Percentiles rank a stretch among this genome's conserved stretches.
Conservation (phyloP, 1,140 invertebrate genomes). For the Conopomorpha cramerella region DNA sequence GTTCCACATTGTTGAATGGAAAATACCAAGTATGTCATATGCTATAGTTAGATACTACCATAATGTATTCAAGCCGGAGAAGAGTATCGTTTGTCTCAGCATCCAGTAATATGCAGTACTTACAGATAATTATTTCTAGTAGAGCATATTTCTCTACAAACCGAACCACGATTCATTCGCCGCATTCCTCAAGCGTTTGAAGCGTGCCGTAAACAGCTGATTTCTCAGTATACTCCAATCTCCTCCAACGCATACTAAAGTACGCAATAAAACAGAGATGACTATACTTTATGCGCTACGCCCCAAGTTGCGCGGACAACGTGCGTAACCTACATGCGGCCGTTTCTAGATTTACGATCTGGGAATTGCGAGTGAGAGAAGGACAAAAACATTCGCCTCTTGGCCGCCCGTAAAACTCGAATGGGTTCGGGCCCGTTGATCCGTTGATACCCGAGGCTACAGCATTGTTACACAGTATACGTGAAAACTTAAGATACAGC, state of each 20-base stretch:
- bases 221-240: slow-evolving; percentile 52
- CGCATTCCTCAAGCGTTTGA: slow-evolving; percentile 58
- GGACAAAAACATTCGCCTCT: slow-evolving; percentile 52
- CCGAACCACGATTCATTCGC: slow-evolving; percentile 43
- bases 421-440: slow-evolving; percentile 27
- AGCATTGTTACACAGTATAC: slow-evolving; percentile 25
- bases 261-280: slow-evolving; percentile 58
- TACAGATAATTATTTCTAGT: slow-evolving; percentile 16
- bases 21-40: too few species aligned
- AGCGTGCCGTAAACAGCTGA: slow-evolving; percentile 58
- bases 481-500: slow-evolving; percentile 11
- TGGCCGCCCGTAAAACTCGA: slow-evolving; percentile 39
- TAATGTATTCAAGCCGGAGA: too few species aligned
- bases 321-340: slow-evolving; percentile 61
- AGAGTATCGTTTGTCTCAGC: too few species aligned
- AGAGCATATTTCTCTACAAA: slow-evolving; percentile 29
- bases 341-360: slow-evolving; percentile 64
- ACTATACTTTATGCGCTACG: slow-evolving; percentile 53
- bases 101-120: too few species aligned
- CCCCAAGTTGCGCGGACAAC: slow-evolving; percentile 42
- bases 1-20: too few species aligned
- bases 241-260: slow-evolving; percentile 52
- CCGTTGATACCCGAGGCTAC: slow-evolving; percentile 35
- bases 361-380: slow-evolving; percentile 60
- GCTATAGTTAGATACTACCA: too few species aligned